Evolutionary conservation across 2,888 invertebrate species (phyloP).

Genomic region (Phyto melanocephala): DNA sequence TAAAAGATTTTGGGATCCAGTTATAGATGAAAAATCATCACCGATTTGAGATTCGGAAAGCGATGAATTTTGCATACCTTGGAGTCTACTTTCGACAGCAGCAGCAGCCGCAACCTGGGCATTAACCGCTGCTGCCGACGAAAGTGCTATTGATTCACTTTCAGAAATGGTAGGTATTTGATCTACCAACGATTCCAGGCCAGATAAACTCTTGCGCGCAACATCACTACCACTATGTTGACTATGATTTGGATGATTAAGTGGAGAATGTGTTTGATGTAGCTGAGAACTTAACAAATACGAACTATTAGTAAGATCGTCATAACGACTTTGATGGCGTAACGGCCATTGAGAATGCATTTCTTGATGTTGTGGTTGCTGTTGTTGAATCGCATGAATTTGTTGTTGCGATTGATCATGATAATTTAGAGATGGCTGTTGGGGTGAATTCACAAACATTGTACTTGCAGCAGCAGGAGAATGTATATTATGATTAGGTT

Average conservation of each 20-base stretch:
- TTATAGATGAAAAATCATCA: conserved; percentile 27
- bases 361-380: conserved; percentile 41
- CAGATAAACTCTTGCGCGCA: conserved; percentile 91
- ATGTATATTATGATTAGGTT: conserved; percentile 36
- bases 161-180: conserved; percentile 94
- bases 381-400: conserved; percentile 56
- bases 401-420: conserved; percentile 59
- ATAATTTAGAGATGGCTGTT: conserved; percentile 51
- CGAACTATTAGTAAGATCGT: conserved; percentile 85
- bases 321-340: conserved; percentile 63
- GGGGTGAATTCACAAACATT: conserved; percentile 39
- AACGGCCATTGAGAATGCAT: conserved; percentile 59
- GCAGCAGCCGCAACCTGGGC: conserved; percentile 70
- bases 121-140: conserved; percentile 65
- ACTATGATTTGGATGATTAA: conserved; percentile 28
- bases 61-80: conserved; percentile 66
- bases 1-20: conserved; percentile 26
- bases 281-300: conserved; percentile 80
- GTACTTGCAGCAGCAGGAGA: conserved; percentile 69
- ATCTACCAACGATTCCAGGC: conserved; percentile 92
- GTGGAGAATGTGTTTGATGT: conserved; percentile 42
- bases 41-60: conserved; percentile 8
- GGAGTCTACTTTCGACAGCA: conserved; percentile 70
- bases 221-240: conserved; percentile 81
- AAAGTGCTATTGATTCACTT: conserved; percentile 79